Conservation (phyloP, 2,888 invertebrate genomes). For the Reticulitermes lucifugus region DNA sequence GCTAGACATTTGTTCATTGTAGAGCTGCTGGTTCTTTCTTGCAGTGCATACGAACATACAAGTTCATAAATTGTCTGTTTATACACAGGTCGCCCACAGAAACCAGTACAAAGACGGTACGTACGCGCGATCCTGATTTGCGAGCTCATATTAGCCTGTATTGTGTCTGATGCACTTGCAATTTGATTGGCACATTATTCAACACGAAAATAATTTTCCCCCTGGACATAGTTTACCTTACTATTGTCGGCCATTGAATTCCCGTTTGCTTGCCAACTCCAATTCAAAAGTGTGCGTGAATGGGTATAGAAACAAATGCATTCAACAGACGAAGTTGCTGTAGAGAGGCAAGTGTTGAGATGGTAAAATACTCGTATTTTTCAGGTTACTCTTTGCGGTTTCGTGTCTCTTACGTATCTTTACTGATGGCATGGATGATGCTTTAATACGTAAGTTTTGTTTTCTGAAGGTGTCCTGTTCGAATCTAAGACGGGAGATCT, state of each 20-base stretch:
- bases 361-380: no score
- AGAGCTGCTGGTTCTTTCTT: background rate
- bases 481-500: no score
- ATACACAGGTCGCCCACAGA: constrained; percentile 28
- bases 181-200: constrained; percentile 21
- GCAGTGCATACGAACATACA: background rate
- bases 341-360: no score
- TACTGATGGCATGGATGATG: no score
- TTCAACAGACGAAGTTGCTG: no score
- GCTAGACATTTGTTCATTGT: no score
- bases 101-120: background rate
- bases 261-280: background rate
- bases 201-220: constrained; percentile 9
- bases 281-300: no score
- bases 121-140: background rate
- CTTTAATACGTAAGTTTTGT: no score
- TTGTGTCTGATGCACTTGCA: constrained; percentile 18
- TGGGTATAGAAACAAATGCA: no score
- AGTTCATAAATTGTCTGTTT: constrained; percentile 16
- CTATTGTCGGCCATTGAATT: constrained; percentile 3
- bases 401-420: no score
- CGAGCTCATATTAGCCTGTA: constrained; percentile 1
- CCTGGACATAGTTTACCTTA: background rate
- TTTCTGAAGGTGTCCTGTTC: no score
- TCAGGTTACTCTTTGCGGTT: no score